Percentiles rank a stretch among this genome's conserved stretches.
phyloP scores from a whole-genome alignment of 2,113 vertebrate genomes.

The Bambusicola thoracicus region DNA sequence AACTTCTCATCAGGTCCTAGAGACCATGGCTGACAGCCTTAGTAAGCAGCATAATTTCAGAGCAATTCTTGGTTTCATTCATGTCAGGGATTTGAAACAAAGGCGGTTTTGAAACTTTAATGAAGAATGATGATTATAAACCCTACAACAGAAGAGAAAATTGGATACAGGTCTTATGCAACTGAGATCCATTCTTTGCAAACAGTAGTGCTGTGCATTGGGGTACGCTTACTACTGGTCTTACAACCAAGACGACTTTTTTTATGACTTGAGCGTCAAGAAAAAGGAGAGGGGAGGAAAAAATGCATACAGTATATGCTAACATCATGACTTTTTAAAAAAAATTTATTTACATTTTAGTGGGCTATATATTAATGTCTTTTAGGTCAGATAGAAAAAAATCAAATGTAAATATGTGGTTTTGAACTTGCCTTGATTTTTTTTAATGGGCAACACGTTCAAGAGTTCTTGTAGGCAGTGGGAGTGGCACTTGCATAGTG shows the following conservation, averaged over 20 bases:
- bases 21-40: not conserved
- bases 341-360: not conserved
- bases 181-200: not conserved
- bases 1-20: not conserved
- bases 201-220: not conserved
- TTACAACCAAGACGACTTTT: not conserved
- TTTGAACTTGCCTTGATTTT: not conserved
- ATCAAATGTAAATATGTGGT: rapidly evolving
- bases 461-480: not conserved
- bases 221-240: not conserved
- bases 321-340: not conserved
- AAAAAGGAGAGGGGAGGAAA: not conserved
- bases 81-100: not conserved
- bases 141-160: not conserved
- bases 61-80: not conserved
- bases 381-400: not conserved
- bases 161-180: not conserved
- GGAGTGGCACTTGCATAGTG: not conserved
- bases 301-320: not conserved
- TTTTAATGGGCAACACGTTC: not conserved
- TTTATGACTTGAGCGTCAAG: not conserved
- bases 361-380: not conserved
- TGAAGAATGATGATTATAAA: not conserved
- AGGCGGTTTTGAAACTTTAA: not conserved
- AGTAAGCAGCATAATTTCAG: not conserved